These are phyloP conservation scores for Albula glossodonta DNA, from an alignment of 2,113 vertebrate species.

Conservation along the genomic window DNA sequence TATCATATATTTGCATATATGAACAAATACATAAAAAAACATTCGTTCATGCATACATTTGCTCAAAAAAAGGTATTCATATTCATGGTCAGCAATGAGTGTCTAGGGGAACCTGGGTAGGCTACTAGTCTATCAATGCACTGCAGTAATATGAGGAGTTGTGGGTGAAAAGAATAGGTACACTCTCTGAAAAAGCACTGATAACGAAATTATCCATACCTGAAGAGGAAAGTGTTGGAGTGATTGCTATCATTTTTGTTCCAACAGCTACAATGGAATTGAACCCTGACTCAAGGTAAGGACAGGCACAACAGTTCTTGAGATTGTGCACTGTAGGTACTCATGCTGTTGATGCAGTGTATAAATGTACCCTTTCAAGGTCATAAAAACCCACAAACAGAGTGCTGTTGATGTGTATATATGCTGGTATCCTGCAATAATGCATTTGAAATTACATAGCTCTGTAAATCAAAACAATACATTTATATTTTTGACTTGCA, in stretches of 20 bases:
- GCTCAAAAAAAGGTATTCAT: neutral
- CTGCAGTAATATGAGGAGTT: neutral
- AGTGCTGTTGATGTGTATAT: neutral
- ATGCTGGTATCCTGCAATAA: neutral
- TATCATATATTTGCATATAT: neutral
- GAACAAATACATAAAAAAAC: no score
- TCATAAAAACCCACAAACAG: neutral
- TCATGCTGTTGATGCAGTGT: neutral
- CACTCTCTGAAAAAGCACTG: neutral
- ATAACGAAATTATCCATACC: neutral
- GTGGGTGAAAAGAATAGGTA: neutral
- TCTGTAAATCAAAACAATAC: neutral
- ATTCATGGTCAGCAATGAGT: neutral
- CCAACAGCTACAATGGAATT: neutral
- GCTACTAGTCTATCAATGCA: neutral
- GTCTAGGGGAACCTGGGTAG: neutral
- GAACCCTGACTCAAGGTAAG: neutral
- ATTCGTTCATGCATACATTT: neutral
- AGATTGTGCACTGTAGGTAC: neutral
- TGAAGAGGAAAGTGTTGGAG: neutral
- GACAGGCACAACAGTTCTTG: neutral
- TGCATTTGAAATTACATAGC: neutral
- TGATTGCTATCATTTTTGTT: neutral
- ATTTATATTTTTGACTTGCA: neutral
- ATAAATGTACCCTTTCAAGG: neutral